Evolutionary conservation across 2,888 invertebrate species (phyloP).

Genomic region (Leucophenga maculata): DNA sequence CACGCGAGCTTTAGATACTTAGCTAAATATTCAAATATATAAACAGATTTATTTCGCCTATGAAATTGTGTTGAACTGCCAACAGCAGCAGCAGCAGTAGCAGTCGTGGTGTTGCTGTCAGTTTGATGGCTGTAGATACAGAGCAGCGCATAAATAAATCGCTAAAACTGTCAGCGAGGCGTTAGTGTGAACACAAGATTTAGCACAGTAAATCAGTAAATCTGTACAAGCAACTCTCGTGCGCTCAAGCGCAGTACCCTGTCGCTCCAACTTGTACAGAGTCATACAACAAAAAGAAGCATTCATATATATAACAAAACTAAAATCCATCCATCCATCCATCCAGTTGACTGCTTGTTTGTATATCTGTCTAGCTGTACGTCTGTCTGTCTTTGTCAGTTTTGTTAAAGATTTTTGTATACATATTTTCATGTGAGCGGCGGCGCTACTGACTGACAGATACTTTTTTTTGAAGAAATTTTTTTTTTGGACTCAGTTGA

Average conservation of each 20-base stretch:
- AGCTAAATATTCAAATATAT: neutral
- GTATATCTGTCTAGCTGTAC: slow-evolving; percentile 25
- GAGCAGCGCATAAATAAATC: slow-evolving; percentile 16
- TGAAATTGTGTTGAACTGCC: neutral
- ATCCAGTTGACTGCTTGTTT: slow-evolving; percentile 1
- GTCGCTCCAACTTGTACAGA: slow-evolving; percentile 33
- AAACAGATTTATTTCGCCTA: neutral
- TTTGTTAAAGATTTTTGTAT: slow-evolving; percentile 39
- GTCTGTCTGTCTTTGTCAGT: slow-evolving; percentile 29
- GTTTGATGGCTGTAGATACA: slow-evolving; percentile 3
- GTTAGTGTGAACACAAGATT: slow-evolving; percentile 63
- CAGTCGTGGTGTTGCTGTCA: neutral
- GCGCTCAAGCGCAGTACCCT: neutral
- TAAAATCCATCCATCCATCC: neutral
- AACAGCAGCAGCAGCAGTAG: neutral
- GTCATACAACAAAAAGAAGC: slow-evolving; percentile 15
- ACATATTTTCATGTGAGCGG: neutral
- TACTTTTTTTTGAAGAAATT: neutral
- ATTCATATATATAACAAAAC: neutral
- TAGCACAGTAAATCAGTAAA: slow-evolving; percentile 60
- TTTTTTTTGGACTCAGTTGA: slow-evolving; percentile 6
- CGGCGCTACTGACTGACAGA: neutral
- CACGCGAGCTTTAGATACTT: neutral
- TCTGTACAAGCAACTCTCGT: slow-evolving; percentile 29
- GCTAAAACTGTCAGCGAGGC: slow-evolving; percentile 55